Base-by-base conservation (phyloP, 2,113 vertebrate species). In the Zosterops borbonicus region DNA sequence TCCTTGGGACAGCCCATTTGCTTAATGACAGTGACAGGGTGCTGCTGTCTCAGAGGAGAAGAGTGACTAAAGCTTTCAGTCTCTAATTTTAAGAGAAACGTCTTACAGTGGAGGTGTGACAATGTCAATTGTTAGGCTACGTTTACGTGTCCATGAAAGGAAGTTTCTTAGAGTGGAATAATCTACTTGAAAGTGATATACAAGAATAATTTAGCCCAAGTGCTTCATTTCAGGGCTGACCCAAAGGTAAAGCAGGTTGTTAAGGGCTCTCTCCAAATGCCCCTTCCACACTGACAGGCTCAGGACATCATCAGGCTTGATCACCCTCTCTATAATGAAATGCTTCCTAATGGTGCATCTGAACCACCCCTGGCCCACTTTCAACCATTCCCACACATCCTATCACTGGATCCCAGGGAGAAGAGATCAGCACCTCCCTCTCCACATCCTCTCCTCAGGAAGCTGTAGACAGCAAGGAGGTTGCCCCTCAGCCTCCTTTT, bases 121-220 rank as follows among this genome's bases (percentile, higher is more conserved):
- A 13, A 7, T 9, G 17, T 22, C 39, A 19, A 2, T 14, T 44
- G 39, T 50, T 53, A 21, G n/a, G 28, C 37, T 39, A 3, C 5
- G 0, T n/a, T 55, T 44, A 23, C 1, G 1, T 11, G 23, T 9
- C 3, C 9, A 4, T 41, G 17, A 5, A 47, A 19, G 22, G 5
- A 33, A 39, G 5, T 44, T 52, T 25, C 6, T 27, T 20, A n/a
- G 4, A 71, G 24, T 18, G 16, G 13, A 59, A 50, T 39, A n/a
- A 11, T 39, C 16, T 23, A n/a, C 9, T 25, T 78, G 33, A 22
- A 46, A 65, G 39, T 6, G 14, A 52, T 9, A 1, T 37, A 12
- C 28, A n/a, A 37, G 28, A 53, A 20, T 19, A 0, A 33, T 46
- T 31, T 52, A 21, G 22, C 28, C 27, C 53, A 60, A 4, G 9